Evolutionary conservation across 2,797 vertebrate genomes (phyloP).

Genomic region (Masticophis lateralis): DNA sequence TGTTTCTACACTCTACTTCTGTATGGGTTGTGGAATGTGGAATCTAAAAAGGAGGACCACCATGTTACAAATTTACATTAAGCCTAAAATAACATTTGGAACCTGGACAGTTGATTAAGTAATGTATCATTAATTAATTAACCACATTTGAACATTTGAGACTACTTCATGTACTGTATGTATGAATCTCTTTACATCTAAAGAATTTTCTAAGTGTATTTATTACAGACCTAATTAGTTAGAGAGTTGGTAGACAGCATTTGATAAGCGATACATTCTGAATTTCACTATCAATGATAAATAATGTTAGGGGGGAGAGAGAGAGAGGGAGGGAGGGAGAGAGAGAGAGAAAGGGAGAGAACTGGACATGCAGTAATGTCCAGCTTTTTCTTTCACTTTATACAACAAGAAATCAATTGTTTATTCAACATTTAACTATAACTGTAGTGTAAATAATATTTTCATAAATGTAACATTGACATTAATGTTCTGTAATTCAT

Average conservation of each 20-base stretch:
- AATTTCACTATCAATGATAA: not conserved
- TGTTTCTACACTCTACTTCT: not conserved
- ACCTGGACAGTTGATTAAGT: not conserved
- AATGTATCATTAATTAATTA: not conserved
- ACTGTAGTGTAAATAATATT: not conserved
- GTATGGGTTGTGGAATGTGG: not conserved
- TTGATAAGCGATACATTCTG: not conserved
- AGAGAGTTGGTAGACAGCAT: not conserved
- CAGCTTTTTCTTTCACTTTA: not conserved
- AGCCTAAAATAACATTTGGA: not conserved
- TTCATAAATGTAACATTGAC: not conserved
- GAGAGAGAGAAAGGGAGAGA: too few species aligned
- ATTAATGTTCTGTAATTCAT: not conserved
- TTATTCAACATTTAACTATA: not conserved
- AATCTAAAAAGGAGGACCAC: not conserved
- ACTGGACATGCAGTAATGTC: not conserved
- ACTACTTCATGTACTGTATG: not conserved
- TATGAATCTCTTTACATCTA: not conserved
- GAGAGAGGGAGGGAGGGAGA: fast-evolving
- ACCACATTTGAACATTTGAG: not conserved
- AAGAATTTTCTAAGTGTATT: not conserved
- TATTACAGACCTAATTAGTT: not conserved
- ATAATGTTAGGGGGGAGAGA: too few species aligned
- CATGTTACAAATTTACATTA: not conserved
- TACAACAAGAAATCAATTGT: not conserved